Evolutionary conservation across 2,888 invertebrate species (phyloP).

Genomic region (Argynnis bischoffii): DNA sequence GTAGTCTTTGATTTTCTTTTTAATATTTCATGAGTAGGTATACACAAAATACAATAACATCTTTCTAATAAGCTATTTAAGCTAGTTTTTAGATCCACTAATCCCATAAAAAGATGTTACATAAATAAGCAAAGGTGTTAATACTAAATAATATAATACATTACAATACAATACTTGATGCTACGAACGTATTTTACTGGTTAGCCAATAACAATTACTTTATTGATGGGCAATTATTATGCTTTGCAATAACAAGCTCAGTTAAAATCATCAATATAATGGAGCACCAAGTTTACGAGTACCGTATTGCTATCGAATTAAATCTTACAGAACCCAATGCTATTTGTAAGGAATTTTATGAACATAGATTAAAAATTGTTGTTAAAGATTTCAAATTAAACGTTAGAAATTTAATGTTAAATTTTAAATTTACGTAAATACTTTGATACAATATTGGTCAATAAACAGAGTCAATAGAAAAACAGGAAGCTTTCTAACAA

Average conservation of each 20-base stretch:
- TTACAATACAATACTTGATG: too few species aligned
- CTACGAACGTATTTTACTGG: neutral
- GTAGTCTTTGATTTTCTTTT: too few species aligned
- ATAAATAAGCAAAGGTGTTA: too few species aligned
- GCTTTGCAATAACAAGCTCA: neutral
- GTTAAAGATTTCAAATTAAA: neutral
- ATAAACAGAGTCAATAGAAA: neutral
- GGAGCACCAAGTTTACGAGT: neutral
- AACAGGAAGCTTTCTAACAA: constrained; percentile 2
- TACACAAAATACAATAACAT: too few species aligned
- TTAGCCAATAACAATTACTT: neutral
- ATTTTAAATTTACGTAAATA: too few species aligned
- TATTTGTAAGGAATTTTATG: neutral
- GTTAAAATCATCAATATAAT: constrained; percentile 2
- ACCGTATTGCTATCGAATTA: neutral
- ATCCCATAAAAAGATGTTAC: too few species aligned
- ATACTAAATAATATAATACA: too few species aligned
- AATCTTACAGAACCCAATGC: neutral
- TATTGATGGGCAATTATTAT: constrained; percentile 2
- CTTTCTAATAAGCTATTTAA: too few species aligned
- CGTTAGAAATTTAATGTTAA: too few species aligned
- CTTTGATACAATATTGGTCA: neutral
- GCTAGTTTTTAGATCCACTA: too few species aligned
- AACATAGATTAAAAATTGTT: neutral
- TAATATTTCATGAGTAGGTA: too few species aligned